phyloP scores from a whole-genome alignment of 2,888 invertebrate genomes.

The Molorchus minor region DNA sequence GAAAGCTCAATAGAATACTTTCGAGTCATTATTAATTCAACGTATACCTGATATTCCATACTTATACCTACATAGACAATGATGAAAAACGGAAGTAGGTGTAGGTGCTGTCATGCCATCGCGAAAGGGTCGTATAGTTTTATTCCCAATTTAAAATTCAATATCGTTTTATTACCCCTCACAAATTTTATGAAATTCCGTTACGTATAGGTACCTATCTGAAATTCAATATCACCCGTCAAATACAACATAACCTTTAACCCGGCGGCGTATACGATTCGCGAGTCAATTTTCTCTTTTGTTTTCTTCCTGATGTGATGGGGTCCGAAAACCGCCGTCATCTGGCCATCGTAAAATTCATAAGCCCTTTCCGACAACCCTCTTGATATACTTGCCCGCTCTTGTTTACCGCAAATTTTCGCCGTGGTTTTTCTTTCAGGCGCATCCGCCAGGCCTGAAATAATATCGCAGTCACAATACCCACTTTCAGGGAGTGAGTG shows the following conservation, averaged over 20 bases:
- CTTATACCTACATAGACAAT: too few species aligned
- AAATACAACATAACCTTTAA: constrained; percentile 34
- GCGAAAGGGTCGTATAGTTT: too few species aligned
- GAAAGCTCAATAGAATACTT: not conserved
- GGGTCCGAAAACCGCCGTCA: constrained; percentile 34
- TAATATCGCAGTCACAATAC: constrained; percentile 38
- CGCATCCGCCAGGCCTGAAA: constrained; percentile 24
- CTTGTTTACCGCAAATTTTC: constrained; percentile 23
- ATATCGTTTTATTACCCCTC: constrained; percentile 39
- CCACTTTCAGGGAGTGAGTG: constrained; percentile 35
- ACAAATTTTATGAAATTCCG: constrained; percentile 38
- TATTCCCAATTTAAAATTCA: constrained; percentile 41
- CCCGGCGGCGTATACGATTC: constrained; percentile 28
- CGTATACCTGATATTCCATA: too few species aligned
- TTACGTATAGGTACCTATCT: constrained; percentile 27
- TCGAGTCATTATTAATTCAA: not conserved
- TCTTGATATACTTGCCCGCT: constrained; percentile 7
- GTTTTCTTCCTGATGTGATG: constrained; percentile 29
- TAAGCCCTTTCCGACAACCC: constrained; percentile 17
- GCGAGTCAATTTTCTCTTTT: constrained; percentile 34
- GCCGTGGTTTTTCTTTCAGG: constrained; percentile 25
- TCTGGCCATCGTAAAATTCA: constrained; percentile 35
- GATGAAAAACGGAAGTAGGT: too few species aligned
- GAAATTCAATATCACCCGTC: constrained; percentile 37
- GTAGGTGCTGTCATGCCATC: too few species aligned